phyloP scores from a whole-genome alignment of 2,797 vertebrate genomes.

The Chrosomus eos region DNA sequence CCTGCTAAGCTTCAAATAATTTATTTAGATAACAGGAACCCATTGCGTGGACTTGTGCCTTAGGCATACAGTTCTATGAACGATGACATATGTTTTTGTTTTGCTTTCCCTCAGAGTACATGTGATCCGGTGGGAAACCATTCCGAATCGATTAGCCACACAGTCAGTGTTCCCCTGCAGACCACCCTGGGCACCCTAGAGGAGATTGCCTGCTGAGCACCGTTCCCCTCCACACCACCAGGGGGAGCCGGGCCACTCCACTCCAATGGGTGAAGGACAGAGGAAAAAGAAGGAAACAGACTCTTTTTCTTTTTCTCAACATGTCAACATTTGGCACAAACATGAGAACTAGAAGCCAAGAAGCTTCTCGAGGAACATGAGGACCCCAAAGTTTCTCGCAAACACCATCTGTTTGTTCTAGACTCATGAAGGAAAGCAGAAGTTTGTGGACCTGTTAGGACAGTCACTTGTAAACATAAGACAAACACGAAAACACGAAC shows the following conservation, averaged over 20 bases:
- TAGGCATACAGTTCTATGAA: neutral
- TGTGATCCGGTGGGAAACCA: conserved; percentile 94
- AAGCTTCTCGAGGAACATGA: conserved; percentile 39
- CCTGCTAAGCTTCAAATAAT: neutral
- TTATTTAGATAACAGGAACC: conserved; percentile 14
- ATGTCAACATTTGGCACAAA: conserved; percentile 45
- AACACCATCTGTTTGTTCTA: conserved; percentile 38
- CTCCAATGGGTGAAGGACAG: conserved; percentile 52
- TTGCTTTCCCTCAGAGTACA: conserved; percentile 80
- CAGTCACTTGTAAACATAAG: conserved; percentile 32
- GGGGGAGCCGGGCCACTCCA: conserved; percentile 40
- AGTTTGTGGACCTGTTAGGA: conserved; percentile 14
- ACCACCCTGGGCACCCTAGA: conserved; percentile 93
- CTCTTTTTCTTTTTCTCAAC: conserved; percentile 48
- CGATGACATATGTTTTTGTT: neutral
- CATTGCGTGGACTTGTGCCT: neutral
- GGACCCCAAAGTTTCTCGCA: conserved; percentile 48
- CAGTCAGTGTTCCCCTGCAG: conserved; percentile 93
- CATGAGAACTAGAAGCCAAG: conserved; percentile 27
- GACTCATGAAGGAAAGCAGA: conserved; percentile 31
- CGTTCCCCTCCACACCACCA: conserved; percentile 45
- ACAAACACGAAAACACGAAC: conserved; percentile 25
- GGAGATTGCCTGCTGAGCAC: conserved; percentile 95
- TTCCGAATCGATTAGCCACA: conserved; percentile 96
- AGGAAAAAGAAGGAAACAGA: conserved; percentile 51